Base-by-base conservation (phyloP, 2,113 vertebrate species). In the Paracanthobrama guichenoti region DNA sequence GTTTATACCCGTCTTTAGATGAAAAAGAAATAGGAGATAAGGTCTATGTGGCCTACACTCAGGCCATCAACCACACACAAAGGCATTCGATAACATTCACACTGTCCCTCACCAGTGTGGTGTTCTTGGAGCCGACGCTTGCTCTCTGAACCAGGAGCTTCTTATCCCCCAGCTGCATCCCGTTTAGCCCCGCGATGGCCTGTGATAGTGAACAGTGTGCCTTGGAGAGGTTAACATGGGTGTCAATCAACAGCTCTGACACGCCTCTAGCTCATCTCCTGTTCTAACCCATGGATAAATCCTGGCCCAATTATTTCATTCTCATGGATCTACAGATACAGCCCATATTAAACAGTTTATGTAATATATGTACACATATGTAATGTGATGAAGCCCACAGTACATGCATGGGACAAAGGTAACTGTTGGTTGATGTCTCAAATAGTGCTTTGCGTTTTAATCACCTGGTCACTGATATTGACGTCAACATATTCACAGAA, bases 401-500 rank as follows among this genome's bases (percentile, higher is more conserved):
- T 39, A 67, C 18, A 67, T 67, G 66, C 66, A 67, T 31, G 20
- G 9, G 66, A 22, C 9, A 67, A 67, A 20, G 3, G 8, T 20
- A 55, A 55, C 18, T 22, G 53, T 3, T 20, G 20, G 18, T 0
- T 20, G 6, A 55, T 53, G 50, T 55, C 13, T 48, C 0, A 55
- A 6, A 55, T 8, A 55, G 53, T 55, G 67, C 35, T 12, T 42
- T 53, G 46, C 1, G 2, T 28, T 28, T 13, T 64, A 24, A 82
- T 88, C 92, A 97, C 96, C 96, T 97, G 97, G 71, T 98, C 96
- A 1, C 95, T 97, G 66, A 98, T 95, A 91, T 97, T 97, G 93
- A 97, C 95, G 78, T 98, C 96, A 87, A 97, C 96, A 86, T 97
- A 98, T 95, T 98, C 96, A 91, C 96, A 97, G 89, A 98, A 97